Percentiles rank a stretch among this genome's conserved stretches.
Evolutionary conservation across 2,797 vertebrate genomes (phyloP).

Genomic region (Nothura maculosa): DNA sequence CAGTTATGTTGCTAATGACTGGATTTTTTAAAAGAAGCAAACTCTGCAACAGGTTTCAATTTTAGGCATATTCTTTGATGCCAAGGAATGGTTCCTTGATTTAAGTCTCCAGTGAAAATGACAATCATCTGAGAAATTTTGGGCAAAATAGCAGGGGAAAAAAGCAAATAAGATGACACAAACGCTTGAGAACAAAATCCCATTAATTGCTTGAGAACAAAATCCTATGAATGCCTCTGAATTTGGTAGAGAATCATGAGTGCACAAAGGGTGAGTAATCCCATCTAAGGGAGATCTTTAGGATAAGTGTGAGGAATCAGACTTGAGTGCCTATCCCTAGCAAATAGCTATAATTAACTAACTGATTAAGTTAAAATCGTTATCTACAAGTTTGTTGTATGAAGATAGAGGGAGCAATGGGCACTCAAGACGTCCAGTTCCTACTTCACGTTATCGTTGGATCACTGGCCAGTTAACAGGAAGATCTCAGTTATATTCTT

Average conservation of each 20-base stretch:
- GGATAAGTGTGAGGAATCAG: slow-evolving; percentile 22
- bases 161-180: neutral
- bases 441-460: slow-evolving; percentile 37
- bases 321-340: slow-evolving; percentile 25
- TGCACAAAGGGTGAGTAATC: slow-evolving; percentile 24
- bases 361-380: slow-evolving; percentile 61
- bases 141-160: neutral
- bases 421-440: slow-evolving; percentile 43
- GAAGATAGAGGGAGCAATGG: slow-evolving; percentile 58
- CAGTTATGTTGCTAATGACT: slow-evolving; percentile 6
- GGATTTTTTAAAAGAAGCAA: slow-evolving; percentile 18
- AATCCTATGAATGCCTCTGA: neutral
- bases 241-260: neutral
- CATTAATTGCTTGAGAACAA: neutral
- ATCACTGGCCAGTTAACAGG: slow-evolving; percentile 44
- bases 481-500: neutral
- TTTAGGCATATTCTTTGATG: slow-evolving; percentile 29
- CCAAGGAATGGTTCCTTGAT: neutral
- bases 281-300: neutral
- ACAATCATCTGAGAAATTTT: slow-evolving; percentile 2
- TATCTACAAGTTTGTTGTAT: slow-evolving; percentile 55
- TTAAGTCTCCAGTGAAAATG: slow-evolving; percentile 28
- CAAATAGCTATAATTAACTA: slow-evolving; percentile 45
- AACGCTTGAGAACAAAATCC: neutral
- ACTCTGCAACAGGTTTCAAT: slow-evolving; percentile 19